Conservation (phyloP, 1,140 invertebrate species). For the Leptopilina boulardi region DNA sequence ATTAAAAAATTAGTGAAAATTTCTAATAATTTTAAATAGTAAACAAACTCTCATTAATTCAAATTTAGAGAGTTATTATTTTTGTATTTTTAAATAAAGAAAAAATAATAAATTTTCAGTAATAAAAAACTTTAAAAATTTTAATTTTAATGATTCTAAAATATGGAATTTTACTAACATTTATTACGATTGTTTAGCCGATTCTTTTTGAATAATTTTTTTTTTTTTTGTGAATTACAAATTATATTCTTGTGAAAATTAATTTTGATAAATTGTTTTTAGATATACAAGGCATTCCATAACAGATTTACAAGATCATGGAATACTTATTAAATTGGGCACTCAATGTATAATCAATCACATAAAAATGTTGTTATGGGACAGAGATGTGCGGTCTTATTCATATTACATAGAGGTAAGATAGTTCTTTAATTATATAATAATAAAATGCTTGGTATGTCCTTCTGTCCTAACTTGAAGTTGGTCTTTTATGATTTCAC, state of each 20-base stretch:
- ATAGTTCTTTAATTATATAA: not conserved
- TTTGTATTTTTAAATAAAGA: constrained; percentile 9
- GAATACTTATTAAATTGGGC: constrained; percentile 92
- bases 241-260: not conserved
- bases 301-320: constrained; percentile 85
- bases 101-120: not conserved
- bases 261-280: constrained; percentile 35
- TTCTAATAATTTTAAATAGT: no score
- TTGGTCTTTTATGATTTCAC: no score
- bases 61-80: no score
- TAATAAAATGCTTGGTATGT: no score
- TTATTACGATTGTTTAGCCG: no score
- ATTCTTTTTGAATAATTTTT: no score
- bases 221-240: no score
- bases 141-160: constrained; percentile 15
- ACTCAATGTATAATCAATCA: constrained; percentile 95
- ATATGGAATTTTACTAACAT: no score
- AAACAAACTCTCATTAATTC: no score
- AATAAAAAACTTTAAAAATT: no score
- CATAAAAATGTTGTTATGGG: constrained; percentile 95
- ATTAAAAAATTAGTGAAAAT: constrained; percentile 2
- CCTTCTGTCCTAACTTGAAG: no score
- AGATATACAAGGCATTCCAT: constrained; percentile 95
- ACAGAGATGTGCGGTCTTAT: constrained; percentile 94
- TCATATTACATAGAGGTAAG: constrained; percentile 93